phyloP scores from a whole-genome alignment of 2,888 invertebrate genomes.

The Horisme vitalbata region DNA sequence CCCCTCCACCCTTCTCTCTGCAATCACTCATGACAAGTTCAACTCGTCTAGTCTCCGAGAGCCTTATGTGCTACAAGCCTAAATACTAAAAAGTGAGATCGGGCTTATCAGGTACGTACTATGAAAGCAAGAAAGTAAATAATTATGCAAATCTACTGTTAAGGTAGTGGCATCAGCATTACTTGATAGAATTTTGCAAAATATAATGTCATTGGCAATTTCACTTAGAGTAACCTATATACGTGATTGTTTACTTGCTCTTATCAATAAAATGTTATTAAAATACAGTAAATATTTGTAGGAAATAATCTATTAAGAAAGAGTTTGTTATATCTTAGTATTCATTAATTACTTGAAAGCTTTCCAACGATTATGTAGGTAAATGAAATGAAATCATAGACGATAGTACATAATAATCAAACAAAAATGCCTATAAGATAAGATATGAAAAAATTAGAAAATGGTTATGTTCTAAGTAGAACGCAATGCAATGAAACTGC shows the following conservation, averaged over 20 bases:
- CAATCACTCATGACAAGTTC: conserved; percentile 75
- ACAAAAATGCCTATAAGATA: conserved; percentile 1
- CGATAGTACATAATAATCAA: background rate
- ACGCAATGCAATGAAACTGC: conserved; percentile 22
- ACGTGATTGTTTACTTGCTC: too few species aligned
- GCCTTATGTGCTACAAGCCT: conserved; percentile 45
- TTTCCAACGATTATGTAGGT: too few species aligned
- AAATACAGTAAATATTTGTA: too few species aligned
- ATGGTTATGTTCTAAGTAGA: conserved; percentile 2
- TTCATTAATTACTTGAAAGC: too few species aligned
- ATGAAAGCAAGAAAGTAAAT: conserved; percentile 10
- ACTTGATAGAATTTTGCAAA: background rate
- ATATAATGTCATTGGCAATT: background rate
- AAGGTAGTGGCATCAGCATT: background rate
- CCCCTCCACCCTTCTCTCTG: conserved; percentile 67
- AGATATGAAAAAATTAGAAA: conserved; percentile 7
- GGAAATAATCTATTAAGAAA: too few species aligned
- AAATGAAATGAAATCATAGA: too few species aligned
- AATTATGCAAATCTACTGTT: conserved; percentile 4
- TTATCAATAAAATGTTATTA: too few species aligned
- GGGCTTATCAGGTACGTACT: conserved; percentile 11
- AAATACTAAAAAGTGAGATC: conserved; percentile 35
- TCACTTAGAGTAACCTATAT: background rate
- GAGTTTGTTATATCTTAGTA: too few species aligned
- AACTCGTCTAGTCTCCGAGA: conserved; percentile 55